Base-by-base conservation (phyloP, 2,888 invertebrate genomes). In the Neoaliturus tenellus region DNA sequence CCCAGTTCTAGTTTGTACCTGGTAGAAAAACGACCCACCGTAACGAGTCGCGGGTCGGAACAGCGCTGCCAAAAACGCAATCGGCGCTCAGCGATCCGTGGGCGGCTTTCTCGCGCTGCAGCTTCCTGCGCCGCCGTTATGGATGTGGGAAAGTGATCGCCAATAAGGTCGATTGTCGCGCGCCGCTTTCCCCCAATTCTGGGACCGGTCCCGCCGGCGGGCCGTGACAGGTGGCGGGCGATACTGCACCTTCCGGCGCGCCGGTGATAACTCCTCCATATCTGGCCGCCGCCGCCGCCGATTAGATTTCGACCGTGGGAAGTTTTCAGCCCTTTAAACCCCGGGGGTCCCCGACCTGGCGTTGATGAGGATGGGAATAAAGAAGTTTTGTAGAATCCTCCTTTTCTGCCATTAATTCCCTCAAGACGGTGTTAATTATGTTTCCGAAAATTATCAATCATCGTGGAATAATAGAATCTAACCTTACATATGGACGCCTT, bases 101-200 rank as follows among this genome's bases (percentile, higher is more conserved):
- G 1, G 39, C 39, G 20, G 39, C 71, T 71, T 71, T 71, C 71
- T 28, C 41, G 23, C 0, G 39, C 28, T 39, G 10, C 33, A 35
- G 58, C 28, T 10, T 17, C 8, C 23, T n/a, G 55, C 6, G 55
- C n/a, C 12, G 67, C 67, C 23, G 75, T 75, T 75, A 75, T 75
- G 75, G 75, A 44, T 48, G 75, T 48, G 75, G 75, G 75, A 75
- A 75, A 44, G 75, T 75, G 41, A 48, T 39, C 33, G 10, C 23
- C 39, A 48, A 75, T 75, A 75, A 41, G 75, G 75, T 75, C 48
- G 75, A 75, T 75, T 75, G 39, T 75, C 31, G 75, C 75, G 20
- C 25, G 75, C 71, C 39, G 39, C 71, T 71, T 71, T 71, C 39
- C 71, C 41, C 71, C 62, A 62, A 62, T 62, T 28, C 28, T 14